Conservation (phyloP, 2,888 invertebrate genomes). For the Phania funesta region DNA sequence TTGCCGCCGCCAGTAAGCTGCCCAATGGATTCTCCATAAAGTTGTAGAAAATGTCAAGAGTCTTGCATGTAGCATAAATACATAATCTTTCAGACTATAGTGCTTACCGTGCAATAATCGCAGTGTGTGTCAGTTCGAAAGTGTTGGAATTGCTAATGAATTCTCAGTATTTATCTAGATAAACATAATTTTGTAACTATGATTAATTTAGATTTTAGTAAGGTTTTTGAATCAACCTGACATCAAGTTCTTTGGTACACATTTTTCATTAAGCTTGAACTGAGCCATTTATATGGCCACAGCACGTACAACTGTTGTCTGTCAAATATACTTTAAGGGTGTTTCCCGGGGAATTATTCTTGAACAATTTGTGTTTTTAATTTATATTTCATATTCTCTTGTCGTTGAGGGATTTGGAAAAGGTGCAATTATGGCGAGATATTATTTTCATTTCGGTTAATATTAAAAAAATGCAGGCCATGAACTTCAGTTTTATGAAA, state of each 20-base stretch:
- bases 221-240: background rate
- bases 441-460: background rate
- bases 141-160: too few species aligned
- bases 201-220: background rate
- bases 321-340: background rate
- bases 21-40: too few species aligned
- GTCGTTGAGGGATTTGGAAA: background rate
- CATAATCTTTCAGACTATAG: too few species aligned
- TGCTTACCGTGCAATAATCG: too few species aligned
- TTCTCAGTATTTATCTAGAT: background rate
- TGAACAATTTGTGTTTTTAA: background rate
- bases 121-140: too few species aligned
- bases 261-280: too few species aligned
- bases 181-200: background rate
- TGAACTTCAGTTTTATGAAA: too few species aligned
- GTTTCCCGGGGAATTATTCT: background rate
- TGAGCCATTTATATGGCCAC: background rate
- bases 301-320: background rate
- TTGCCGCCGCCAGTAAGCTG: too few species aligned
- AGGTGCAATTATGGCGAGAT: background rate
- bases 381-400: background rate
- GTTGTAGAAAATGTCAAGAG: background rate
- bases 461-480: background rate
- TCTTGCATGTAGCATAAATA: too few species aligned
- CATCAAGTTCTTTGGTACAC: background rate